A percentile compares a stretch with the other conserved stretches of the same genome.
Evolutionary conservation across 2,888 invertebrate genomes (phyloP).

Genomic region (Anagyrus pseudococci): DNA sequence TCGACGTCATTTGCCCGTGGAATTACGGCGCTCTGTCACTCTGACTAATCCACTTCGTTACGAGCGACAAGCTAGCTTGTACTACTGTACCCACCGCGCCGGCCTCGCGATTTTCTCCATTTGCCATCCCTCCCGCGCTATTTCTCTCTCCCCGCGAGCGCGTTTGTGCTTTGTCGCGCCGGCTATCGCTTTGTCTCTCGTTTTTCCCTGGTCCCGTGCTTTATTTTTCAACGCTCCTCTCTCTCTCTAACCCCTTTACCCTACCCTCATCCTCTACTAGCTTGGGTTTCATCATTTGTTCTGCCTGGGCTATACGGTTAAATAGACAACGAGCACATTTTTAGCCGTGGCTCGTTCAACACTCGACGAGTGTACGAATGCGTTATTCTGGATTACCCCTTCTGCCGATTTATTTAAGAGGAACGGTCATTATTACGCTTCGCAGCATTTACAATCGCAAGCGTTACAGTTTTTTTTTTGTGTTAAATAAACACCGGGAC

Average conservation of each 20-base stretch:
- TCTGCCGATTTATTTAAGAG: no score
- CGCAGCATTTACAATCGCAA: no score
- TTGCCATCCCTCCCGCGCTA: conserved; percentile 10
- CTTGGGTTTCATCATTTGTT: conserved; percentile 11
- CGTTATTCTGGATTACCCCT: no score
- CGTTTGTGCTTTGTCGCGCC: neutral
- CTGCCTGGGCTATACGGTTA: no score
- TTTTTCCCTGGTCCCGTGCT: neutral
- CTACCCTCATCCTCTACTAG: no score
- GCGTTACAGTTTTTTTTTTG: no score
- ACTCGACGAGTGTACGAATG: no score
- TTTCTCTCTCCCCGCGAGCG: neutral
- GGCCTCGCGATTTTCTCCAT: conserved; percentile 31
- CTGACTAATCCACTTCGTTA: conserved; percentile 59
- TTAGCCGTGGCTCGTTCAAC: no score
- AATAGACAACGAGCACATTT: no score
- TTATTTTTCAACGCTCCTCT: conserved; percentile 3
- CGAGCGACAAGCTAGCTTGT: conserved; percentile 47
- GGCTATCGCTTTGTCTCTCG: conserved; percentile 1
- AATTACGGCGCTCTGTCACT: conserved; percentile 58
- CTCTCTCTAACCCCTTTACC: no score
- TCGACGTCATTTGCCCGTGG: conserved; percentile 57
- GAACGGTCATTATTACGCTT: no score
- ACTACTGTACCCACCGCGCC: neutral
- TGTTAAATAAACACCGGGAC: no score